A percentile compares a stretch with the other conserved stretches of the same genome.
phyloP scores from a whole-genome alignment of 2,113 vertebrate genomes.

The Microcebus griseorufus region DNA sequence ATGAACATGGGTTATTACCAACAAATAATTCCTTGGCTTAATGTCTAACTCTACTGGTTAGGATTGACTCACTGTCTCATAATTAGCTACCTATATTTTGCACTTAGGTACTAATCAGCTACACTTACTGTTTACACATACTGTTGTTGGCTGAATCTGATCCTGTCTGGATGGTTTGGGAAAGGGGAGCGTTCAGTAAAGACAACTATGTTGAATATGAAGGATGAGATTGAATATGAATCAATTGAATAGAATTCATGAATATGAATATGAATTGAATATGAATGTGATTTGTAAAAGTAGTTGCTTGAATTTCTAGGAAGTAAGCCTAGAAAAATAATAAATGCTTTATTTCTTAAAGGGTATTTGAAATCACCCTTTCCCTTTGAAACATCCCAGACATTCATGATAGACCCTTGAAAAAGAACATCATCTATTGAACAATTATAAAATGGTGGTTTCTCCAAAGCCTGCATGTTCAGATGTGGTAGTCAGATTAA shows the following conservation, averaged over 20 bases:
- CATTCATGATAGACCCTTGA: background rate
- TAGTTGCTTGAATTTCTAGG: background rate
- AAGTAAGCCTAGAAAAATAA: background rate
- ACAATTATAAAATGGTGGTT: background rate
- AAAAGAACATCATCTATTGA: background rate
- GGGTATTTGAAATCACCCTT: background rate
- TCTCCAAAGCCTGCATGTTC: background rate
- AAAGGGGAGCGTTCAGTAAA: background rate
- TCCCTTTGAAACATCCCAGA: background rate
- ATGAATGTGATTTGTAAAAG: background rate
- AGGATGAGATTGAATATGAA: background rate
- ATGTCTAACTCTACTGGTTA: background rate
- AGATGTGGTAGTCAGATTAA: background rate
- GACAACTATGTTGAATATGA: background rate
- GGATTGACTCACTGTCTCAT: background rate
- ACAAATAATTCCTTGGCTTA: background rate
- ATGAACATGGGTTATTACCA: background rate
- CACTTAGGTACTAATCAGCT: background rate
- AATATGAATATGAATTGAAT: too few species aligned
- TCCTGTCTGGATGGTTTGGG: background rate
- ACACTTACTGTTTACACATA: background rate
- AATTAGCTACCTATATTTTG: background rate
- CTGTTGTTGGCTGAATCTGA: background rate
- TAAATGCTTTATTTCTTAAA: background rate
- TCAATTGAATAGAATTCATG: too few species aligned